Conservation (phyloP, 1,140 invertebrate genomes). For the Microvelia longipes region DNA sequence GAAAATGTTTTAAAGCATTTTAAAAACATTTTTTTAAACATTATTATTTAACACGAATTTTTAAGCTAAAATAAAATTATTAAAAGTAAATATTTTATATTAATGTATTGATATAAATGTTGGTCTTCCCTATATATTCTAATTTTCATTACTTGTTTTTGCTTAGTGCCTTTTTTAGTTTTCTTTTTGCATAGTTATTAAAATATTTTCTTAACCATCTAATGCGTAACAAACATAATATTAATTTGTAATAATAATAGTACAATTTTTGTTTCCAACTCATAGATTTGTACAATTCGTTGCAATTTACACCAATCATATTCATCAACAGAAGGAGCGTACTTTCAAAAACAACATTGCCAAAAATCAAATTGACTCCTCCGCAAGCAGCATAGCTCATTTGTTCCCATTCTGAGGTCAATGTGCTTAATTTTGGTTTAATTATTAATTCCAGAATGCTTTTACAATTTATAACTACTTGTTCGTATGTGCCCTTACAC, state of each 20-base stretch:
- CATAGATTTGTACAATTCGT: neutral
- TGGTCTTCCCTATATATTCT: too few species aligned
- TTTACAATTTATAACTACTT: neutral
- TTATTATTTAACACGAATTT: too few species aligned
- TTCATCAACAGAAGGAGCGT: neutral
- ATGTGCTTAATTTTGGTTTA: neutral
- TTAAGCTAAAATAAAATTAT: too few species aligned
- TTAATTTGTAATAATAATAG: neutral
- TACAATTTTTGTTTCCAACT: neutral
- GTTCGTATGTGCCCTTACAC: neutral
- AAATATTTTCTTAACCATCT: too few species aligned
- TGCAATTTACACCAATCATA: neutral
- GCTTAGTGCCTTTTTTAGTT: too few species aligned
- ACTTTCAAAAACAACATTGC: neutral
- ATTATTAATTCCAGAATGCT: neutral
- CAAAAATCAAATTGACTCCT: neutral
- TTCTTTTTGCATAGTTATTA: too few species aligned
- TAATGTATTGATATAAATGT: too few species aligned
- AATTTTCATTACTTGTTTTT: too few species aligned
- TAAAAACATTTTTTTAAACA: too few species aligned
- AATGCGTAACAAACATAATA: neutral
- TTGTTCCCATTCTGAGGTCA: neutral
- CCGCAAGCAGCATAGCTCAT: neutral
- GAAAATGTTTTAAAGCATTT: too few species aligned
- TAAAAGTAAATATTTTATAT: too few species aligned